Percentiles rank a stretch among this genome's conserved stretches.
phyloP scores from a whole-genome alignment of 2,888 invertebrate genomes.

The Xestia ashworthii region DNA sequence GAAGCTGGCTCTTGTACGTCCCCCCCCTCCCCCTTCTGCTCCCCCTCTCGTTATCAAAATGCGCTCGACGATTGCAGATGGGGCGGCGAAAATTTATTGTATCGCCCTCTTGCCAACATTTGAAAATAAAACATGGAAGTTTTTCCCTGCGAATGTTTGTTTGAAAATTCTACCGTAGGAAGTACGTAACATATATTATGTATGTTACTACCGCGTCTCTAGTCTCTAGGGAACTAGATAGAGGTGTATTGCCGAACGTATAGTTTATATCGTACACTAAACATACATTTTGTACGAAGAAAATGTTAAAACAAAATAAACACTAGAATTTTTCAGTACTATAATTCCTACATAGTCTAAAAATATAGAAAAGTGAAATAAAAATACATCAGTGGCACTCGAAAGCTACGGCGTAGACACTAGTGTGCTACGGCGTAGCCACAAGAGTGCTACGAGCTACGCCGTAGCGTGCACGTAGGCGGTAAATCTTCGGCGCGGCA shows the following conservation, averaged over 20 bases:
- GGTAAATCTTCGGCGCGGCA: conserved; percentile 61
- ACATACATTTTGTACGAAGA: conserved; percentile 25
- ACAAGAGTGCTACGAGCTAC: conserved; percentile 58
- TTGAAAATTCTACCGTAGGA: conserved; percentile 29
- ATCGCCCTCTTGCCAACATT: conserved; percentile 55
- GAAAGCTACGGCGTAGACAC: conserved; percentile 57
- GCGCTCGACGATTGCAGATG: conserved; percentile 58
- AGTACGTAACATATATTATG: conserved; percentile 43
- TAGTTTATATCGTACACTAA: conserved; percentile 30
- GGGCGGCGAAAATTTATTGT: conserved; percentile 51
- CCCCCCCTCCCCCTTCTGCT: not conserved
- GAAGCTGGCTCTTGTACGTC: conserved; percentile 11
- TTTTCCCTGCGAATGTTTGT: conserved; percentile 48
- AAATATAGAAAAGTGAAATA: conserved; percentile 61
- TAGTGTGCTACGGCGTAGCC: conserved; percentile 63
- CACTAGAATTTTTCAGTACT: conserved; percentile 19
- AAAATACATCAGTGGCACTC: conserved; percentile 51
- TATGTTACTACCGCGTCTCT: conserved; percentile 24
- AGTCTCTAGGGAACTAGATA: conserved; percentile 31
- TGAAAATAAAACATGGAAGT: conserved; percentile 52
- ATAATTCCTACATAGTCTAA: conserved; percentile 35
- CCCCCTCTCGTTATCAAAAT: conserved; percentile 52
- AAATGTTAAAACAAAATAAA: conserved; percentile 45
- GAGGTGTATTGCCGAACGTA: conserved; percentile 21
- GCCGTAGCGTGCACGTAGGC: conserved; percentile 68